Evolutionary conservation across 1,140 invertebrate species (phyloP), one percentile per base, ranked within the genome.

Genomic region (Eciton burchellii): DNA sequence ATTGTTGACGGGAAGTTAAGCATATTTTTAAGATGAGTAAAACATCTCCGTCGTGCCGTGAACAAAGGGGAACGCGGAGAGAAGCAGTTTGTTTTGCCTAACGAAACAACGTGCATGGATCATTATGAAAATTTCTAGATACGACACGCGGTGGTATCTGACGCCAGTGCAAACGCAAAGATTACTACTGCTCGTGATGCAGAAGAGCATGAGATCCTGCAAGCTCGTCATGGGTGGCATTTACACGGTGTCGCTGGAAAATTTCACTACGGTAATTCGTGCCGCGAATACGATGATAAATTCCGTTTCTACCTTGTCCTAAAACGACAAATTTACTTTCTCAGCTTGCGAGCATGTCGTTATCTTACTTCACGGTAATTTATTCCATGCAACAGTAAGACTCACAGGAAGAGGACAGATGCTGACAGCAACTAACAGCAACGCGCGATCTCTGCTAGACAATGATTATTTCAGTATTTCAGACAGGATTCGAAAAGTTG

Each of bases 241-340:
- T 16, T 59, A 41, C 56, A 19, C 6, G 16, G 77, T 49, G 49
- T 89, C 52, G 3, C 60, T 24, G 81, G 85, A 74, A 76, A 76
- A n/a, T 82, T 84, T 62, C 81, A 84, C 49, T 73, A 86, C 57
- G 71, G 76, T 81, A 84, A 84, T 19, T 66, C 56, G 47, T 29
- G 8, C 14, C 6, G 16, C 41, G 5, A 5, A 14, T 56, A 26
- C 49, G 16, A 45, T 8, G 49, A 45, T 68, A 57, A 79, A n/a
- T 21, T 49, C 68, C 43, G 56, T 14, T 79, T 56, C 3, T 43
- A 56, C 1, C 41, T 68, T 45, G 8, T 12, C 14, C 1, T 0
- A 12, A 73, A 84, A 24, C 65, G 77, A 49, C 82, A 82, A 63
- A 59, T 81, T 71, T 71, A 71, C 71, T 72, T 81, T 35, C 21